Evolutionary conservation across 2,113 vertebrate genomes (phyloP), one percentile per base, ranked within the genome.

Genomic region (Meleagris gallopavo): DNA sequence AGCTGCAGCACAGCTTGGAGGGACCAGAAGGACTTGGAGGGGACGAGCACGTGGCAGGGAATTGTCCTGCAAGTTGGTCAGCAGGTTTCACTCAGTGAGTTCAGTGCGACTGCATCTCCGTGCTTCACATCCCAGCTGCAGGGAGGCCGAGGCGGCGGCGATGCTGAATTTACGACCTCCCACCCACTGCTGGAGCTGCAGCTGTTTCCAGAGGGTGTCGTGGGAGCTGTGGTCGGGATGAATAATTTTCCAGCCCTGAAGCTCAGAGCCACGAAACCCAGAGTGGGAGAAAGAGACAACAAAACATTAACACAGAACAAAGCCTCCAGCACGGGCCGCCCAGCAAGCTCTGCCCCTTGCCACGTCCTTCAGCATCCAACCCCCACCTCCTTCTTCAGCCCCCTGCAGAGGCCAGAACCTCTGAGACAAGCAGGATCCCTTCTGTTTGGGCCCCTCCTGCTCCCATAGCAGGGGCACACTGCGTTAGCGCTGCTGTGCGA

Each of bases 181-280:
- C 93, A 85, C 89, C 87, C 94, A 57, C 34, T 21, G 82, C 91
- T 83, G 91, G 72, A 95, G 93, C 87, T 57, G 5, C 94, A 91
- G 89, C 45, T 95, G 91, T 88, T 83, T 61, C 5, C 83, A 94
- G 75, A 97, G 91, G 79, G 69, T 86, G 85, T 81, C 24, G 3
- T 83, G 92, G 92, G 86, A 93, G 87, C 89, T 96, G 94, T 0
- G 93, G 95, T 93, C 94, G 89, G 89, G 84, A 94, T 93, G 89
- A 94, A 93, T 86, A 91, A 89, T 90, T 95, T 96, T 95, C 93
- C 95, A 91, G 58, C 83, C 93, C 94, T 96, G 76, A 64, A 95
- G 96, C 92, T 89, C 69, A 67, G 81, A 86, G 71, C 91, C 93
- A 95, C 1, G 10, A 94, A 93, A 95, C 52, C 90, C 83, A 72